These are phyloP conservation scores for Antechinus stuartii DNA, from an alignment of 2,113 vertebrate genomes.

Conservation along the genomic window DNA sequence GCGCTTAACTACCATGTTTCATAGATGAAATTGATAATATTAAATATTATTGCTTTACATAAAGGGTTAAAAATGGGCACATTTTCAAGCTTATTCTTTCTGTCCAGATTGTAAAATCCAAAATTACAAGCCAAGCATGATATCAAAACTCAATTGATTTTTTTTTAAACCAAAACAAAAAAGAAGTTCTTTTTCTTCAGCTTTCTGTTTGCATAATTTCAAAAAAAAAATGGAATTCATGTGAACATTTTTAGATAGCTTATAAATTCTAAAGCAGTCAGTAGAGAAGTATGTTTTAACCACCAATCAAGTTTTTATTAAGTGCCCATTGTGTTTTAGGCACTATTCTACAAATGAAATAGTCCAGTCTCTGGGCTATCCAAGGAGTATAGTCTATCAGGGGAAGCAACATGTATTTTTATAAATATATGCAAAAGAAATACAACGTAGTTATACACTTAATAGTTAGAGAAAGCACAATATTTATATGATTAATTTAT, in stretches of 20 bases:
- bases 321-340: neutral
- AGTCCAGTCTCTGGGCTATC: neutral
- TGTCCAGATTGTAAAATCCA: constrained; percentile 25
- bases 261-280: constrained; percentile 51
- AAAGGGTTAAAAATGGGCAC: constrained; percentile 17
- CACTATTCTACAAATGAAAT: neutral
- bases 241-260: constrained; percentile 49
- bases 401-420: neutral
- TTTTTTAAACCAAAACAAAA: constrained; percentile 45
- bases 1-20: neutral
- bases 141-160: constrained; percentile 7
- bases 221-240: constrained; percentile 27
- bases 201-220: constrained; percentile 40
- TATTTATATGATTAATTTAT: constrained; percentile 38
- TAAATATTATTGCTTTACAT: constrained; percentile 33
- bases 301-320: neutral
- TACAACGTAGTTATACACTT: neutral
- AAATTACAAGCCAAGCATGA: constrained; percentile 37
- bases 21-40: constrained; percentile 22
- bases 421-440: neutral
- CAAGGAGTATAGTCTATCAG: neutral
- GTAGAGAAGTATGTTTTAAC: neutral
- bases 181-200: constrained; percentile 7
- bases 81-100: constrained; percentile 19
- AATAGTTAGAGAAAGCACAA: neutral